phyloP scores from a whole-genome alignment of 1,140 invertebrate genomes.

The Pararge aegeria region DNA sequence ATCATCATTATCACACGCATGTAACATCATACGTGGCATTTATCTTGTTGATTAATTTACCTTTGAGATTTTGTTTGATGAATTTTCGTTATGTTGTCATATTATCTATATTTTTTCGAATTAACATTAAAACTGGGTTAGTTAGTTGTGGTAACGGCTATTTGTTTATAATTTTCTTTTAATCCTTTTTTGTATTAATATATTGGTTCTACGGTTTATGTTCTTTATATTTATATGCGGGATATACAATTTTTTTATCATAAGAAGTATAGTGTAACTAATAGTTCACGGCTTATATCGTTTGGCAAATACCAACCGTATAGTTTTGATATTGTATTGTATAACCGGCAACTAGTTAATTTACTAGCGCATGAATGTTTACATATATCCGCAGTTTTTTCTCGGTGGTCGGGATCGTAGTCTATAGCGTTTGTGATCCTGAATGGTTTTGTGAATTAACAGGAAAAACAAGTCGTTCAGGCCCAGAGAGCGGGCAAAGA shows the following conservation, averaged over 20 bases:
- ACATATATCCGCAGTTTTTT: slow-evolving; percentile 3
- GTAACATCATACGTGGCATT: not conserved
- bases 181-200: slow-evolving; percentile 6
- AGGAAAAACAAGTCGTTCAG: slow-evolving; percentile 96
- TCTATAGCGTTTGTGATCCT: slow-evolving; percentile 8
- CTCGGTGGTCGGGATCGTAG: slow-evolving; percentile 15
- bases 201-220: slow-evolving; percentile 6
- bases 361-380: slow-evolving; percentile 10
- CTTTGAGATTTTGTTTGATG: slow-evolving; percentile 25
- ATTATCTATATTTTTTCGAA: not conserved
- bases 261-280: not conserved
- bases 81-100: slow-evolving; percentile 13
- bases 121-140: not conserved
- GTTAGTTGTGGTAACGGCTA: slow-evolving; percentile 15
- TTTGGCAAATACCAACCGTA: not conserved
- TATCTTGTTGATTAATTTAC: not conserved
- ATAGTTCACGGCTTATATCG: slow-evolving; percentile 14
- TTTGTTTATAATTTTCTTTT: slow-evolving; percentile 21
- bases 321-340: not conserved
- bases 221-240: not conserved
- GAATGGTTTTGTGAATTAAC: slow-evolving; percentile 35
- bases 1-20: slow-evolving; percentile 3
- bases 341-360: not conserved
- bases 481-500: slow-evolving; percentile 88
- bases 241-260: not conserved